phyloP scores from a whole-genome alignment of 2,888 invertebrate species.

The Leucania comma region DNA sequence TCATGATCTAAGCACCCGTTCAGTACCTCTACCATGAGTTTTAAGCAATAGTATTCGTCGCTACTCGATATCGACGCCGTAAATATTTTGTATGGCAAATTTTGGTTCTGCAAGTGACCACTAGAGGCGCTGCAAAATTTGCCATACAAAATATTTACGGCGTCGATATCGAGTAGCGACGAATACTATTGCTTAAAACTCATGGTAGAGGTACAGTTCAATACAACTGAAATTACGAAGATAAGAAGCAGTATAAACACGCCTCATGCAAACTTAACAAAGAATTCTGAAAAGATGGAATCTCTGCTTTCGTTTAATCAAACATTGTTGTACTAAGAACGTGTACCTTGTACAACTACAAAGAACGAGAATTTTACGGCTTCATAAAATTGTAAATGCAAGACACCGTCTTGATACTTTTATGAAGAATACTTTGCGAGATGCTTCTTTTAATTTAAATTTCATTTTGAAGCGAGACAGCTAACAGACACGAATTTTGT shows the following conservation, averaged over 20 bases:
- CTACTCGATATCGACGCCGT: no score
- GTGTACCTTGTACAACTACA: constrained; percentile 9
- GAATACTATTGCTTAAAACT: no score
- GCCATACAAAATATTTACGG: no score
- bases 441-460: constrained; percentile 9
- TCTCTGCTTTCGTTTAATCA: constrained; percentile 26
- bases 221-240: not conserved
- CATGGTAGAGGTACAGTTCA: no score
- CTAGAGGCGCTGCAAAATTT: no score
- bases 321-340: constrained; percentile 37
- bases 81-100: no score
- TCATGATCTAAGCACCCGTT: not conserved
- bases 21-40: no score
- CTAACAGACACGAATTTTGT: not conserved
- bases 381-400: constrained; percentile 45
- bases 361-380: constrained; percentile 25
- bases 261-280: not conserved
- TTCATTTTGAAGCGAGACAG: constrained; percentile 2
- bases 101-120: no score
- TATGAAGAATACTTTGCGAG: constrained; percentile 11
- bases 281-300: constrained; percentile 28
- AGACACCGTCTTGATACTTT: constrained; percentile 6
- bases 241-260: constrained; percentile 3
- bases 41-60: no score
- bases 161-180: no score